Base-by-base conservation (phyloP, 2,797 vertebrate genomes). In the Pipistrellus pipistrellus region DNA sequence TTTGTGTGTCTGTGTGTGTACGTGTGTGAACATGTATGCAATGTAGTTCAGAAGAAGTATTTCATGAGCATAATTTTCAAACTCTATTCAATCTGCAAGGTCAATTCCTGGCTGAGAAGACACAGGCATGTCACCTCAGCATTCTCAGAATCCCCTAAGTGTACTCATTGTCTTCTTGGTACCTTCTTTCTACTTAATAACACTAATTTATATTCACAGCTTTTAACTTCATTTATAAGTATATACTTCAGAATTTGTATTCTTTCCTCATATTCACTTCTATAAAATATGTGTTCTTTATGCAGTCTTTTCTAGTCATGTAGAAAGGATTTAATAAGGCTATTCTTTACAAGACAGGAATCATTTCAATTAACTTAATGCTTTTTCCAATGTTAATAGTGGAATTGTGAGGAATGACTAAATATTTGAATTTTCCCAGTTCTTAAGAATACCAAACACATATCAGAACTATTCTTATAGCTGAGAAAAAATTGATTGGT, bases 341-440 rank as follows among this genome's bases (percentile, higher is more conserved):
- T 14, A 75, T 83, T 88, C 25, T 90, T 93, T 46, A 27, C 71
- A 71, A 93, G 18, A 48, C 72, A 6, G 44, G 30, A 91, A 75
- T 94, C 30, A 81, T 81, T 94, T 89, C 38, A 78, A 44, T 51
- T 69, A 68, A 90, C 32, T 90, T 69, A 82, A 41, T 71, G 25
- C 68, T 75, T 17, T 62, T 62, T 77, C 17, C 13, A 73, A 1
- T 68, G 25, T 48, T 69, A 71, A 75, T 53, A 17, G 21, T 90
- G 25, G 14, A 75, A 32, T 80, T 83, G 53, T 94, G 53, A 85
- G 46, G 85, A 76, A 55, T 51, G 1, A 21, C 46, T 85, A 30
- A 5, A 59, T 48, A 69, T 51, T 86, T 83, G 57, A 68, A 66
- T 64, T 89, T 76, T 9, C 46, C 2, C 51, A 72, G 59, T 59